A percentile compares a stretch with the other conserved stretches of the same genome.
phyloP scores from a whole-genome alignment of 2,797 vertebrate genomes.

The Antrozous pallidus region DNA sequence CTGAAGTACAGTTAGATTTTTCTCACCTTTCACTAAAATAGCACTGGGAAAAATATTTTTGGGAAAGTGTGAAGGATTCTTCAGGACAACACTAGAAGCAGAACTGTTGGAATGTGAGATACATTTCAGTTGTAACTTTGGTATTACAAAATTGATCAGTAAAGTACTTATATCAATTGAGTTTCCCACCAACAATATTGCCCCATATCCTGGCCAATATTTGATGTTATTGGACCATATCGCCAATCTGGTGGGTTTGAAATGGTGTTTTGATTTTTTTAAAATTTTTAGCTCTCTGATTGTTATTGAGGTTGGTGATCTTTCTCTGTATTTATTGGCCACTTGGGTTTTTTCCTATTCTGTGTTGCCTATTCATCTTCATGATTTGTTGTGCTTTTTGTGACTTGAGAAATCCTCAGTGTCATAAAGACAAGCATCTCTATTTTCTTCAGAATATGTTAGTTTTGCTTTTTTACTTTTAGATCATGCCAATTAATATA shows the following conservation, averaged over 20 bases:
- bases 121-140: neutral
- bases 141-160: neutral
- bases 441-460: slow-evolving; percentile 8
- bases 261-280: neutral
- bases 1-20: neutral
- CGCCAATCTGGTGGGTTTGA: neutral
- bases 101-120: neutral
- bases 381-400: neutral
- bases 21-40: neutral
- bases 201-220: neutral
- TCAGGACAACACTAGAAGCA: neutral
- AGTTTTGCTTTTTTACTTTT: slow-evolving; percentile 51
- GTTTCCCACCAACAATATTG: neutral
- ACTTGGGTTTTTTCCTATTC: neutral
- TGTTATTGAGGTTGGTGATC: neutral
- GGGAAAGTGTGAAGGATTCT: neutral
- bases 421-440: neutral
- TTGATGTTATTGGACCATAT: neutral
- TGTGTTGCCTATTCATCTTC: neutral
- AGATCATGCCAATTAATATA: neutral
- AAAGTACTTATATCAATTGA: neutral
- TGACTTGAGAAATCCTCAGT: neutral
- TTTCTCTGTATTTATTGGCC: neutral
- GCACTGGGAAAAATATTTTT: slow-evolving; percentile 15
- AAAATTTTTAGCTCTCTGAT: neutral